Percentiles rank a stretch among this genome's conserved stretches.
Evolutionary conservation across 2,113 vertebrate species (phyloP).

Genomic region (Colistium nudipinnis): DNA sequence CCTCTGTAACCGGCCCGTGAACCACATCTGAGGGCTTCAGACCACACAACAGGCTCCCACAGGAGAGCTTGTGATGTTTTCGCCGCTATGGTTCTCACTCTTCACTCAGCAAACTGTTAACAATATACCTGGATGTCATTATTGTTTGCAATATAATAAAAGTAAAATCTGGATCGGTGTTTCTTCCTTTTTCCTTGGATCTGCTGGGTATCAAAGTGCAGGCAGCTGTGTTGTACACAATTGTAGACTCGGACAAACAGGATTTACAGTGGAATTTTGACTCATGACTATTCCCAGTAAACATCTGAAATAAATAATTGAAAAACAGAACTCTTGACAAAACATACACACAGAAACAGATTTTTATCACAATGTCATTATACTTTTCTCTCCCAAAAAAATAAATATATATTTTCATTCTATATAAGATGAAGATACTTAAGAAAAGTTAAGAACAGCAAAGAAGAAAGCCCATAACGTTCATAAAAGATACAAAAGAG

Average conservation of each 20-base stretch:
- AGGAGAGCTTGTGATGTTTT: constrained; percentile 77
- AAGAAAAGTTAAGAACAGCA: neutral
- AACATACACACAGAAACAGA: too few relatives aligned
- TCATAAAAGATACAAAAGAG: neutral
- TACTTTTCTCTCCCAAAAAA: too few relatives aligned
- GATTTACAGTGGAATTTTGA: neutral
- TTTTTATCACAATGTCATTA: neutral
- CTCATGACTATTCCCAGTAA: too few relatives aligned
- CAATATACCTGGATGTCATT: constrained; percentile 86
- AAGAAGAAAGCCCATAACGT: neutral
- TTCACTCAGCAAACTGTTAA: constrained; percentile 84
- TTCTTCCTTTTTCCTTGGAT: constrained; percentile 26
- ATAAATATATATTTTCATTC: neutral
- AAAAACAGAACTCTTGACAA: too few relatives aligned
- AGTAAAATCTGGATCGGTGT: constrained; percentile 49
- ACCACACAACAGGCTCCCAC: constrained; percentile 73
- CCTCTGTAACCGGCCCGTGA: constrained; percentile 70
- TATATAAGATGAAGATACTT: too few relatives aligned
- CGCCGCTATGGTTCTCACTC: constrained; percentile 79
- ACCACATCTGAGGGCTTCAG: constrained; percentile 75
- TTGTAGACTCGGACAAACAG: neutral
- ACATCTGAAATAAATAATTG: too few relatives aligned
- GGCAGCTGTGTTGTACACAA: neutral
- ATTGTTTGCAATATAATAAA: constrained; percentile 87
- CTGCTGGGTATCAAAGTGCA: neutral